phyloP scores from a whole-genome alignment of 2,113 vertebrate genomes.

The Elaphurus davidianus region DNA sequence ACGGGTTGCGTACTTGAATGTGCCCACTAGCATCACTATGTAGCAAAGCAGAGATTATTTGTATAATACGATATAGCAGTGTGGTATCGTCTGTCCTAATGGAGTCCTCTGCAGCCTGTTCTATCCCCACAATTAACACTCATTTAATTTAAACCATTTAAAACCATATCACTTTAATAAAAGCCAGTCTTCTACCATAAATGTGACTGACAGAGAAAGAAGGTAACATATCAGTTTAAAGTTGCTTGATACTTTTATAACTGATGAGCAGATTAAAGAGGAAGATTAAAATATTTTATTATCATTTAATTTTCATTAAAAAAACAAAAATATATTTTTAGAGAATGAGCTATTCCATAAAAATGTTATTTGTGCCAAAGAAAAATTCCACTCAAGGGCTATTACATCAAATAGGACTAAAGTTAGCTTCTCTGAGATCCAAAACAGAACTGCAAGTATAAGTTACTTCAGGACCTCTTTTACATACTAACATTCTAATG shows the following conservation, averaged over 20 bases:
- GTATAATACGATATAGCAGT: background rate
- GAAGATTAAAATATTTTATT: background rate
- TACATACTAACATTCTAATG: background rate
- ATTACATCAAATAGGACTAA: background rate
- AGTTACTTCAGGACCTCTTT: background rate
- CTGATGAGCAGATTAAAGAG: background rate
- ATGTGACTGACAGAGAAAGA: background rate
- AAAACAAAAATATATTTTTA: background rate
- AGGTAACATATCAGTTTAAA: background rate
- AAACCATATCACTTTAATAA: background rate
- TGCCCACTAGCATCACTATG: background rate
- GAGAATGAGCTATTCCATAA: background rate
- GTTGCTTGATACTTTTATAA: background rate
- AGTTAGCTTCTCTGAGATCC: background rate
- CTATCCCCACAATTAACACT: background rate
- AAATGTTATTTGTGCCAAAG: background rate
- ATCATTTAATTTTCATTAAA: background rate
- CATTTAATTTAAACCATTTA: background rate
- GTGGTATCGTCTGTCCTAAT: background rate
- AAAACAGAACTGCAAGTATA: background rate
- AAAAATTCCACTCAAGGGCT: background rate
- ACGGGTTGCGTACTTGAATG: background rate
- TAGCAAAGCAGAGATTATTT: background rate
- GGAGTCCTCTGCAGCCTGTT: background rate
- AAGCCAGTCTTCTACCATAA: slow-evolving; percentile 10